phyloP scores from a whole-genome alignment of 2,888 invertebrate genomes.

The Zele albiditarsus region DNA sequence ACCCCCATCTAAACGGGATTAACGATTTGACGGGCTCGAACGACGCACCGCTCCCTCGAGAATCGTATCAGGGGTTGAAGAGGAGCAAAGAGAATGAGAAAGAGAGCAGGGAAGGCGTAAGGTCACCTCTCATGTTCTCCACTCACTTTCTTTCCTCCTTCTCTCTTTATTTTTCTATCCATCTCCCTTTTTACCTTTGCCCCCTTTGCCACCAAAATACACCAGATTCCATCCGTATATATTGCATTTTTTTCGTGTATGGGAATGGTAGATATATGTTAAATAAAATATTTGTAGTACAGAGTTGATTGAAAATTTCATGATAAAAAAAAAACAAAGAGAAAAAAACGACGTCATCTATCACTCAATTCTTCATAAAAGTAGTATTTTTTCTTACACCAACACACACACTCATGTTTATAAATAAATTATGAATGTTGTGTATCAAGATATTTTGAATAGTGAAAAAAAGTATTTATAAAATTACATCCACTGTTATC shows the following conservation, averaged over 20 bases:
- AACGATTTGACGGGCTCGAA: slow-evolving; percentile 49
- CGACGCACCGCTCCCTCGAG: slow-evolving; percentile 44
- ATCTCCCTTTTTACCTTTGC: background rate
- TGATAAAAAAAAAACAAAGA: background rate
- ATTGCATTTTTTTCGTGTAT: background rate
- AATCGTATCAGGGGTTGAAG: slow-evolving; percentile 43
- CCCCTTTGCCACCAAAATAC: background rate
- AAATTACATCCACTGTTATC: too few relatives aligned
- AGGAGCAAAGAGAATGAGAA: slow-evolving; percentile 10
- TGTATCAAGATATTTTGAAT: too few relatives aligned
- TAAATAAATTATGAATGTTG: background rate
- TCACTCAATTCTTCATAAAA: background rate
- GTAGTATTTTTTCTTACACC: background rate
- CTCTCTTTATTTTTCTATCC: background rate
- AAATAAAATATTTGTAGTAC: background rate
- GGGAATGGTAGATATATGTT: background rate
- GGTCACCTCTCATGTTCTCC: background rate
- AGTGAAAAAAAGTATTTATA: too few relatives aligned
- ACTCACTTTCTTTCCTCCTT: background rate
- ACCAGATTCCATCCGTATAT: background rate
- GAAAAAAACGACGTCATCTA: background rate
- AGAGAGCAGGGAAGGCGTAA: background rate
- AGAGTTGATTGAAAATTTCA: background rate
- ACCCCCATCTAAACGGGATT: slow-evolving; percentile 47
- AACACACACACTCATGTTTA: background rate